Conservation (phyloP, 37 sponge, comb jelly and placozoan species). For the Amphimedon queenslandica region DNA sequence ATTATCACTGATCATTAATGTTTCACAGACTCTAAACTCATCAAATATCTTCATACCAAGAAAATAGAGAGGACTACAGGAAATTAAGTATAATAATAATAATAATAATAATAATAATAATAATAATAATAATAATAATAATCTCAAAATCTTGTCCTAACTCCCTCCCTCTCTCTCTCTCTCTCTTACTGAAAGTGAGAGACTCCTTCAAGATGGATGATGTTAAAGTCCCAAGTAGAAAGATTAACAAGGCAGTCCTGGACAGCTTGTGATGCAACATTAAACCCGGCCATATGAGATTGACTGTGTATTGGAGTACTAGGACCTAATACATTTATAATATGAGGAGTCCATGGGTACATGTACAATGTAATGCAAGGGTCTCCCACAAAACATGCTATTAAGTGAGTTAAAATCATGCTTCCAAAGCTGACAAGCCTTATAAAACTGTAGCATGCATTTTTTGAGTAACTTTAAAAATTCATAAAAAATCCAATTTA, state of each 20-base stretch:
- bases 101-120: neutral
- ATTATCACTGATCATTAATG: slow-evolving; percentile 39
- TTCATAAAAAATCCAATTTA: too few species aligned
- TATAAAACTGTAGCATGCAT: too few species aligned
- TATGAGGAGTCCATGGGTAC: too few species aligned
- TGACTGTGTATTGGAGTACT: too few species aligned
- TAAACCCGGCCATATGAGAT: neutral
- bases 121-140: neutral
- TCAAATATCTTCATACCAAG: slow-evolving; percentile 68
- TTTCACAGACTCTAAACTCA: slow-evolving; percentile 34
- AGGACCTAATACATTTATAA: too few species aligned
- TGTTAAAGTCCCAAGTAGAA: slow-evolving; percentile 69
- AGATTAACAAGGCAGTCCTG: slow-evolving; percentile 38
- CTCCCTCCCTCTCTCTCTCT: too few species aligned
- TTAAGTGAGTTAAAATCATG: too few species aligned
- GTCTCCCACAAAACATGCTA: too few species aligned
- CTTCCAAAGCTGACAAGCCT: too few species aligned
- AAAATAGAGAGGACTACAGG: slow-evolving; percentile 68
- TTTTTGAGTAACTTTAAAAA: too few species aligned
- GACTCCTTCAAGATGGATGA: slow-evolving; percentile 62
- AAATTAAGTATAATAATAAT: neutral
- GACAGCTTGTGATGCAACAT: slow-evolving; percentile 7
- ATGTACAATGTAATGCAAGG: too few species aligned
- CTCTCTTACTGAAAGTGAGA: slow-evolving; percentile 43
- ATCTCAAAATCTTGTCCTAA: too few species aligned